Evolutionary conservation across 1,140 invertebrate species (phyloP), one percentile per base, ranked within the genome.

Genomic region (Zaprionus ghesquierei): DNA sequence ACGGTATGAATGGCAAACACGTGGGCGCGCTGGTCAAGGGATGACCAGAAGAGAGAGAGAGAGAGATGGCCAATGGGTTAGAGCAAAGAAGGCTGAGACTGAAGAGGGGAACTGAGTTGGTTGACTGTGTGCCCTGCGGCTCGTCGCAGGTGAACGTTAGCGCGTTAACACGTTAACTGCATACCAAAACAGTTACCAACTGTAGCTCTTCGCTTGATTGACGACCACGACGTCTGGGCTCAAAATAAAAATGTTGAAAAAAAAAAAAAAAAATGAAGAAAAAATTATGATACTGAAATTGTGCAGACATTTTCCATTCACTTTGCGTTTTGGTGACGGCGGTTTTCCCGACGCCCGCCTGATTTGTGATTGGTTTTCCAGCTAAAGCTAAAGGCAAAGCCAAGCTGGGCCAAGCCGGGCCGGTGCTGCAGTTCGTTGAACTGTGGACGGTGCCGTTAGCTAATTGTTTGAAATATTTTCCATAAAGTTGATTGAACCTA

Each of bases 281-380:
- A 46, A 69, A 51, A 23, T 59, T 44, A 22, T 64, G 63, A 78
- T 65, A 77, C 73, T 64, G 53, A 76, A 63, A 86, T 63, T 87
- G 72, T 87, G 85, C 75, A 87, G 84, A 89, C 84, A 87, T 89
- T 86, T 86, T 86, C 82, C 82, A 87, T 86, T 86, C 82, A 86
- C 82, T 86, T 86, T 86, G 84, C 79, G 82, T 86, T 86, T 87
- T 75, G 72, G 72, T 56, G 66, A 63, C 66, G 66, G 65, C 71
- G 75, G 75, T 82, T 86, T 86, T 87, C 76, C 84, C 82, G 70
- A 62, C 75, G 53, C 78, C 63, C 68, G 72, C 35, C 29, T 63
- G 35, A 54, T 64, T 75, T 75, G 68, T 86, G 82, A 86, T 87
- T 86, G 82, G 64, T 87, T 86, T 86, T 87, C 79, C 82, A 86